Evolutionary conservation across 2,113 vertebrate genomes (phyloP), one percentile per base, ranked within the genome.

Genomic region (Clupea harengus): DNA sequence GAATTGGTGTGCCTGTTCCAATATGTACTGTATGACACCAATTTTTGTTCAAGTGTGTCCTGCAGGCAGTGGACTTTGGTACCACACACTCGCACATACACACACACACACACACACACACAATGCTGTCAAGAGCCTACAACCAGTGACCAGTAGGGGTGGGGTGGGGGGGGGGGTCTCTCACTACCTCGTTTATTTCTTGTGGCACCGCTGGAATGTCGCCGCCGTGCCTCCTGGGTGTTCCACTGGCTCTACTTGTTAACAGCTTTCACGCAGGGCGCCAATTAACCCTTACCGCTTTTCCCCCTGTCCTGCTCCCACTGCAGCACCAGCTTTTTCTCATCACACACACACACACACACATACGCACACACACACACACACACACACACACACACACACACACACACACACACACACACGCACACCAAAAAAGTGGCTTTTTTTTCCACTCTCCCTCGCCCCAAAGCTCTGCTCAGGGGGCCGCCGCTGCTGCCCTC

Each of bases 241-340:
- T 98, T 96, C 95, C 93, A 92, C 89, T 95, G 93, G 95, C 94
- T 95, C 95, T 95, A 96, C 96, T 98, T 95, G 96, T 97, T 97
- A 97, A 97, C 96, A 96, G 95, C 95, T 96, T 97, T 96, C 96
- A 95, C 94, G 95, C 93, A 92, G 95, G 94, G 94, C 93, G 95
- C 95, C 95, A 96, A 96, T 97, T 97, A 97, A 96, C 95, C 96
- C 95, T 93, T 94, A 93, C 92, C 93, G 95, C 94, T 93, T 93
- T 93, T 92, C 92, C 64, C 92, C 50, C 89, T 92, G 13, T 54
- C 52, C 84, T 72, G 86, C 86, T 87, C 81, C 44, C 82, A 84
- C 49, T 78, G 75, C 60, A 50, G 57, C 52, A 83, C 64, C 75
- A 52, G 7, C 86, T 86, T 75, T 89, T 89, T 87, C 89, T 88